Evolutionary conservation across 1,140 invertebrate species (phyloP).

Genomic region (Holotrichia oblita): DNA sequence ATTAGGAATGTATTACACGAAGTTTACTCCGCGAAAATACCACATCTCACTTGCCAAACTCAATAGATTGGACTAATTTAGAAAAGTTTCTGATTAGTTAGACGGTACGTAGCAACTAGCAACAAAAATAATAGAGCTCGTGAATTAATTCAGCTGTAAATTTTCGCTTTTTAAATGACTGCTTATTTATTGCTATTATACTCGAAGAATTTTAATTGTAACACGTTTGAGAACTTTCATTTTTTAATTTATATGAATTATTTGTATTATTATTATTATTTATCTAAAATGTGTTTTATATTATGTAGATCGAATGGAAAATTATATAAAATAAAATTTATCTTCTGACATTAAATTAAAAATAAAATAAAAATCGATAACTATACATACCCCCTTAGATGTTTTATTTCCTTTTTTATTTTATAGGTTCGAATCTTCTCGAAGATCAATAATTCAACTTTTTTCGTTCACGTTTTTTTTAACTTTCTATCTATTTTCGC

Average conservation of each 20-base stretch:
- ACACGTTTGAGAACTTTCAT: not conserved
- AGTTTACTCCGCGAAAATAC: not conserved
- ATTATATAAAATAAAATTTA: slow-evolving; percentile 11
- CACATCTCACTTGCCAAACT: not conserved
- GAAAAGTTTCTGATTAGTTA: not conserved
- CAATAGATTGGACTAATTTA: not conserved
- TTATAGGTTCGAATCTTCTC: not conserved
- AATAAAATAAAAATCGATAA: slow-evolving; percentile 9
- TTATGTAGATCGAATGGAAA: not conserved
- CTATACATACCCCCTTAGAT: not conserved
- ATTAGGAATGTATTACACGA: not conserved
- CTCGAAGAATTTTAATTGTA: slow-evolving; percentile 26
- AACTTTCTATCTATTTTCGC: too few species aligned
- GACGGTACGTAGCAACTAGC: not conserved
- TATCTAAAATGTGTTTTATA: not conserved
- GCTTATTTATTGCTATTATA: slow-evolving; percentile 10
- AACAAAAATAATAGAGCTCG: not conserved
- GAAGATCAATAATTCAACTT: not conserved
- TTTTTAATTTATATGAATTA: not conserved
- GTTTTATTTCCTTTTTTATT: not conserved
- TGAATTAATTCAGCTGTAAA: not conserved
- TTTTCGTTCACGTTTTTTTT: not conserved
- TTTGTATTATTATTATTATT: too few species aligned
- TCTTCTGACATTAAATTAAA: not conserved
- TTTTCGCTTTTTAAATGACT: slow-evolving; percentile 36